These are phyloP conservation scores for Melanogrammus aeglefinus DNA, from an alignment of 2,797 vertebrate genomes.

Conservation along the genomic window DNA sequence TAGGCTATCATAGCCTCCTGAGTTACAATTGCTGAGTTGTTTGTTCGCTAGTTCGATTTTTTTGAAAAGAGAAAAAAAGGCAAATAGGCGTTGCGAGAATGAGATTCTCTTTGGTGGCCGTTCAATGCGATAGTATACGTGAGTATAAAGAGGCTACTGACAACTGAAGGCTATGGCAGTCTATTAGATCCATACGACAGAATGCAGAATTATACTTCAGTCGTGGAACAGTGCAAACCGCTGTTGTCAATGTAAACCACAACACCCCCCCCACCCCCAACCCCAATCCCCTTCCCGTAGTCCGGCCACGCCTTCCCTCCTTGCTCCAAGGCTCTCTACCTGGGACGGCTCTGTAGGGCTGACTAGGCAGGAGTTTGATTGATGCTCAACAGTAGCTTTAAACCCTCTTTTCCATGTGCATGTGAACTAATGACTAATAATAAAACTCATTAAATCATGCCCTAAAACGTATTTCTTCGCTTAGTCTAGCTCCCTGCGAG, in stretches of 20 bases:
- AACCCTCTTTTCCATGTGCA: neutral
- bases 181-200: neutral
- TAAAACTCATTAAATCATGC: neutral
- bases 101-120: neutral
- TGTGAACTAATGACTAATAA: slow-evolving; percentile 5
- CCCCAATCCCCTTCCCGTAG: neutral
- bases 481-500: slow-evolving; percentile 12
- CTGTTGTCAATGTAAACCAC: too few species aligned
- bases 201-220: neutral
- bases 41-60: neutral
- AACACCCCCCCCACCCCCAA: too few species aligned
- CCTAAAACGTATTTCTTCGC: slow-evolving; percentile 3
- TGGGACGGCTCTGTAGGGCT: neutral
- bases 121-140: neutral
- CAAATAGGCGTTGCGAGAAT: neutral
- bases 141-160: neutral
- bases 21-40: neutral
- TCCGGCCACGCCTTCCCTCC: neutral
- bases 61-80: neutral
- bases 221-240: too few species aligned
- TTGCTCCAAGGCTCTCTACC: slow-evolving; percentile 5
- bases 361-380: slow-evolving; percentile 1
- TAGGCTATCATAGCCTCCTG: neutral
- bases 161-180: neutral
- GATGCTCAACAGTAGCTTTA: neutral